Conservation (phyloP, 2,797 vertebrate genomes). For the Hippoglossus hippoglossus region DNA sequence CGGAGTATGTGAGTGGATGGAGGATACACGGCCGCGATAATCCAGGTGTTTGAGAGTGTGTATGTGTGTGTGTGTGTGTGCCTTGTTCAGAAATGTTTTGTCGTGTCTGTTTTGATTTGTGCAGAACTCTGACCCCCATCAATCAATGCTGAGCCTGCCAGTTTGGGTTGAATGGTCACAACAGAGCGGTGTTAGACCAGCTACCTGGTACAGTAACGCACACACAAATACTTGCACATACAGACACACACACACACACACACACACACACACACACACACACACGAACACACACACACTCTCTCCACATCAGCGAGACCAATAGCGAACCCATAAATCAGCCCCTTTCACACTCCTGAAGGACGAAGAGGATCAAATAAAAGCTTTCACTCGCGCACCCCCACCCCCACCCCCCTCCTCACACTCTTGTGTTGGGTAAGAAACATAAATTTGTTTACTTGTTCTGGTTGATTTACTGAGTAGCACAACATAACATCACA, state of each 20-base stretch:
- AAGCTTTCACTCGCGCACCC: conserved; percentile 57
- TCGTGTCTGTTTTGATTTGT: conserved; percentile 43
- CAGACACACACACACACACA: conserved; percentile 26
- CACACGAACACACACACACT: conserved; percentile 26
- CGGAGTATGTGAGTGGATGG: conserved; percentile 9
- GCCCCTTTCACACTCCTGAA: conserved; percentile 59
- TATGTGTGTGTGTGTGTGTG: conserved; percentile 5
- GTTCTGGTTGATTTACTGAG: conserved; percentile 74
- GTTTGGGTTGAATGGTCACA: conserved; percentile 48
- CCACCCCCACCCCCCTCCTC: neutral
- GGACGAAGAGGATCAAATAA: conserved; percentile 75
- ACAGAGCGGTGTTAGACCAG: conserved; percentile 29
- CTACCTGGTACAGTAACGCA: conserved; percentile 40
- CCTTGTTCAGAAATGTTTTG: conserved; percentile 6
- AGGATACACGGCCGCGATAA: conserved; percentile 12
- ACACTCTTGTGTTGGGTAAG: conserved; percentile 56
- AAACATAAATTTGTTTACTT: conserved; percentile 78
- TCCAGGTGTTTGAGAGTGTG: conserved; percentile 18
- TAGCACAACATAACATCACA: conserved; percentile 71
- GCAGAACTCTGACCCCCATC: conserved; percentile 53
- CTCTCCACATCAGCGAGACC: conserved; percentile 22
- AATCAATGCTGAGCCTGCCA: conserved; percentile 47
- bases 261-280: conserved; percentile 25
- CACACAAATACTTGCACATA: conserved; percentile 28
- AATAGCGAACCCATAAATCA: conserved; percentile 69